phyloP scores from a whole-genome alignment of 2,113 vertebrate genomes.

The Ahaetulla prasina region DNA sequence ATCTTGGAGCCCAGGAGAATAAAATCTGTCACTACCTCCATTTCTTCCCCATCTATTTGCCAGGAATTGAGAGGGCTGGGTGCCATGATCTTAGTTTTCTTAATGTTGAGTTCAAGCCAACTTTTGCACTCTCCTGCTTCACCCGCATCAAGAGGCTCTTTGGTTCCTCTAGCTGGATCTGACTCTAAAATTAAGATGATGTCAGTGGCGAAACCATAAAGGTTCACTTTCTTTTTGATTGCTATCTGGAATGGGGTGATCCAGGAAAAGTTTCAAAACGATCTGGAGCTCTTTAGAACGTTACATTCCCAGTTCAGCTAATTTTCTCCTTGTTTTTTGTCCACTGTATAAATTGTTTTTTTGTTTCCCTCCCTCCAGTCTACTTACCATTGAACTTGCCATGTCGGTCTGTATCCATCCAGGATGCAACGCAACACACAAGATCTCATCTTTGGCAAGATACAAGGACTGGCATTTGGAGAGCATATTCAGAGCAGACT shows the following conservation, averaged over 20 bases:
- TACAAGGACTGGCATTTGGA: conserved; percentile 36
- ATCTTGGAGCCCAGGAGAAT: too few species aligned
- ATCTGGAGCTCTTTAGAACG: neutral
- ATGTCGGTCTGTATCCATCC: conserved; percentile 43
- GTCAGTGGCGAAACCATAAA: too few species aligned
- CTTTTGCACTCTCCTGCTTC: too few species aligned
- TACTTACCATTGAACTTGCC: accelerated
- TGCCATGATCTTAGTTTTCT: too few species aligned
- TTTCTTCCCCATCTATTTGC: too few species aligned
- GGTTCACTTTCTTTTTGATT: too few species aligned
- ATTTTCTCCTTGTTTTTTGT: neutral
- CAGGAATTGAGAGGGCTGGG: too few species aligned
- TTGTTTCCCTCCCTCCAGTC: neutral
- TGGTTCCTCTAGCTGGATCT: too few species aligned
- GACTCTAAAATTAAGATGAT: too few species aligned
- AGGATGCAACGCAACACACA: neutral
- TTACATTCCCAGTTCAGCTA: neutral
- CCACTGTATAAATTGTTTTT: neutral
- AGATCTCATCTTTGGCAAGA: conserved; percentile 21
- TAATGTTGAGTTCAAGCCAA: too few species aligned
- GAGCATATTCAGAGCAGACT: conserved; percentile 53
- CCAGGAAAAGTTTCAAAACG: neutral
- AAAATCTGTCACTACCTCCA: too few species aligned
- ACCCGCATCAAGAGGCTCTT: too few species aligned
- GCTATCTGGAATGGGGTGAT: neutral